Evolutionary conservation across 2,113 vertebrate species (phyloP), one percentile per base, ranked within the genome.

Genomic region (Marcusenius ussheri): DNA sequence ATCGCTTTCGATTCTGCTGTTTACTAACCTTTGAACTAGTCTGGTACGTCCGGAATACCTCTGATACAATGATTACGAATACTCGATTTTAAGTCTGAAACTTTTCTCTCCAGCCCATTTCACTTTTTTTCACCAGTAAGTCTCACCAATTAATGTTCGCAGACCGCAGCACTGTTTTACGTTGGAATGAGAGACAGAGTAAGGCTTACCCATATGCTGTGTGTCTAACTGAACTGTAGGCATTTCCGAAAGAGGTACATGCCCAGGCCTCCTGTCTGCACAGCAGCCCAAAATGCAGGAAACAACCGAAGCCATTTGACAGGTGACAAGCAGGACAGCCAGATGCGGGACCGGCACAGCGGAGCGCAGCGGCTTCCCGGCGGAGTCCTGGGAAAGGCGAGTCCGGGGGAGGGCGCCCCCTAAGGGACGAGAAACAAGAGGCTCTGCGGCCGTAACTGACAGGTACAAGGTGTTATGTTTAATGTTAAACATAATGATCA

Each of bases 161-260:
- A 39, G 24, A 27, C 3, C 62, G n/a, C n/a, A 70, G 62, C 62
- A 11, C 58, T 27, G 83, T 46, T 56, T 47, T 10, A 3, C 51
- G 31, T 15, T 5, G 39, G 31, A 77, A 17, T 77, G 74, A 77
- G 31, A 77, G 74, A 80, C 21, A 9, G 27, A 89, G 83, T 70
- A 24, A 19, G 45, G 35, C 96, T 95, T 93, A 99, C 98, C 98
- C 98, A 99, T 99, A 92, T 97, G 97, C 91, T 98, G 97, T 45
- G 98, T 99, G 88, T 99, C 97, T 91, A 99, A 92, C 93, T 98
- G 97, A 83, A 99, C 98, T 0, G 96, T 97, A 50, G 98, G 98
- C 98, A 99, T 99, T 93, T 99, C 97, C 95, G 98, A 98, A 39
- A 99, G 96, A 19, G 97, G 96, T 80, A 98, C 97, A 92, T 98